Base-by-base conservation (phyloP, 1,140 invertebrate species). In the Pogonognathellus flavescens region DNA sequence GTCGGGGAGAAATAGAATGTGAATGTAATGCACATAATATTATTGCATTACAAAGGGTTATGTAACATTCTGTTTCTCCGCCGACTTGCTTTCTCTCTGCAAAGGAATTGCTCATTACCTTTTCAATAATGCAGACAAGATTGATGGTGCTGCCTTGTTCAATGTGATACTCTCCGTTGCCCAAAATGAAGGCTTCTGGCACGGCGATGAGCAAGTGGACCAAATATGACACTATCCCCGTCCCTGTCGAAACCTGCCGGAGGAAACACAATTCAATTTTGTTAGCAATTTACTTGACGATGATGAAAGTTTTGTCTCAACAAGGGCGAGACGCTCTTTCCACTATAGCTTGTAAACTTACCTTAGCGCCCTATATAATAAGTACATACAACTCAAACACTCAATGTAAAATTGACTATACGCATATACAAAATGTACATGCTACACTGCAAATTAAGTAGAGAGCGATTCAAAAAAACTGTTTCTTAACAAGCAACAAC, bases 71-170 rank as follows among this genome's bases (percentile, higher is more conserved):
- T 76, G 70, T 50, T 50, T n/a, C 70, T 16, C 4, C 14, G 70
- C 2, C 25, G 62, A 25, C 20, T 25, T 66, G 18, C 22, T 85
- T 49, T 83, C 49, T 83, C 52, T 59, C 13, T 66, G 1, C 25
- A 16, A 76, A 76, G 70, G 70, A 76, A 76, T 55, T 84, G 31
- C 76, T 66, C 88, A 92, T 93, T 91, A 97, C 96, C 94, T 97
- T 97, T 91, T 97, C 96, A 90, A 97, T 96, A 89, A 97, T 95
- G 92, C 96, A 97, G 89, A 97, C 95, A 89, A 97, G 93, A 91
- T 95, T 96, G 91, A 97, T 97, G 89, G 96, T 94, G 91, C 95
- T 96, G 86, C 96, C 96, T 89, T 95, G 93, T 90, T 97, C 96
- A 62, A 97, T 95, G 91, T 97, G 96, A 90, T 96, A 95, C 89